These are phyloP conservation scores for Pseudotriccus pelzelni DNA, from an alignment of 2,797 vertebrate species.

Conservation along the genomic window DNA sequence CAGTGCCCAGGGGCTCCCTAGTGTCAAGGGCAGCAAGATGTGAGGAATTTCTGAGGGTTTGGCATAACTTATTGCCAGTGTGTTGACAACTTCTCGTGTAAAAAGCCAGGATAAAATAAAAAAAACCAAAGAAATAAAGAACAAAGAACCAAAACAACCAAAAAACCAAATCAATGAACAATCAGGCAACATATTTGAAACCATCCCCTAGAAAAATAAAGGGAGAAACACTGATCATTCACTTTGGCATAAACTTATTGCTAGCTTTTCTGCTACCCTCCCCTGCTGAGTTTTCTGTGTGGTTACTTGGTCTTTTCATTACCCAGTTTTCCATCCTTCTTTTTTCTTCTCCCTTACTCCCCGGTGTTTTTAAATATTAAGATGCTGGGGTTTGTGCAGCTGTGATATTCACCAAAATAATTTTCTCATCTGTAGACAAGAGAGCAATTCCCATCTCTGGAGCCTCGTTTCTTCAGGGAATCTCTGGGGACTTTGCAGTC, in stretches of 20 bases:
- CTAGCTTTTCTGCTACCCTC: background rate
- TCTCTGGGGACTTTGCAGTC: background rate
- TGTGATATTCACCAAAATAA: background rate
- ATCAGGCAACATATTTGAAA: background rate
- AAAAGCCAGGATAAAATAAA: rapidly evolving
- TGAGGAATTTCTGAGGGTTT: background rate
- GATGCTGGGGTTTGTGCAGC: background rate
- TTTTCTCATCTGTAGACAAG: background rate
- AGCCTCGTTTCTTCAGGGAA: background rate
- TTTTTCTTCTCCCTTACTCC: background rate
- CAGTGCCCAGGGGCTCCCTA: background rate
- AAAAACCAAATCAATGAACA: background rate
- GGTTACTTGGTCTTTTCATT: background rate
- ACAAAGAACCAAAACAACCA: background rate
- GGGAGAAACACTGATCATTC: background rate
- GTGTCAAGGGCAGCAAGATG: rapidly evolving
- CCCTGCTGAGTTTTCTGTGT: background rate
- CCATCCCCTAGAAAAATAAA: background rate
- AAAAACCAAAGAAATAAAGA: background rate
- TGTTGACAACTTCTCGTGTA: background rate
- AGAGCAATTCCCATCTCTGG: background rate
- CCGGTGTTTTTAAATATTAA: background rate
- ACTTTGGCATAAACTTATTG: background rate
- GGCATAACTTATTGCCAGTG: background rate
- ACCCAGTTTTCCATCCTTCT: background rate